Percentiles rank a stretch among this genome's conserved stretches.
Evolutionary conservation across 2,797 vertebrate genomes (phyloP).

Genomic region (Rhabdomys pumilio): DNA sequence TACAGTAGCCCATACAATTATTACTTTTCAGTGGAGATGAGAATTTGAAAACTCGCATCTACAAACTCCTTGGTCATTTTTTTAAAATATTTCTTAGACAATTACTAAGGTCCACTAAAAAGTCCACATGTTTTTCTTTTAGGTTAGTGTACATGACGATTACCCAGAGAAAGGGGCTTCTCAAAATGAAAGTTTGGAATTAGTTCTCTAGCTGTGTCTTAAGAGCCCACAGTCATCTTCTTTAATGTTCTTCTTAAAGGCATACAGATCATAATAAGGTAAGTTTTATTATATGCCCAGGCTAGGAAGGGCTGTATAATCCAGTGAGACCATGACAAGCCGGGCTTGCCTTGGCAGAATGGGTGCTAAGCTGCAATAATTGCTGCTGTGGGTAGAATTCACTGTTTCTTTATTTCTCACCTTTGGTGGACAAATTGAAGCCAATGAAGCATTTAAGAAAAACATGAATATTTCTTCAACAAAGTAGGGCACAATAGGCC

Average conservation of each 20-base stretch:
- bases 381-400: constrained; percentile 14
- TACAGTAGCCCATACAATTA: neutral
- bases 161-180: neutral
- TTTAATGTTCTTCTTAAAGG: constrained; percentile 26
- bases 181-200: constrained; percentile 38
- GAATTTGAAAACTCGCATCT: constrained; percentile 44
- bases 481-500: constrained; percentile 11
- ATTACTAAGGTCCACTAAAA: neutral
- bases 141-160: neutral
- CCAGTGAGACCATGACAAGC: neutral
- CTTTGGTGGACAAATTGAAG: constrained; percentile 50
- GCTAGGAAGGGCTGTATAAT: neutral
- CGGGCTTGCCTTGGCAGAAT: neutral
- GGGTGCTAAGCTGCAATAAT: neutral
- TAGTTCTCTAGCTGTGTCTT: constrained; percentile 39
- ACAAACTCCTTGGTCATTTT: neutral
- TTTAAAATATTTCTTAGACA: neutral
- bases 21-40: constrained; percentile 29
- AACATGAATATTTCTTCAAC: constrained; percentile 50
- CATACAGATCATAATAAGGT: neutral
- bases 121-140: neutral
- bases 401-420: constrained; percentile 44
- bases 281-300: neutral
- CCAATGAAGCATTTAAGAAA: constrained; percentile 34
- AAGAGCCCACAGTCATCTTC: constrained; percentile 38